Percentiles rank a stretch among this genome's conserved stretches.
phyloP scores from a whole-genome alignment of 2,888 invertebrate species.

The Aphodius granarius region DNA sequence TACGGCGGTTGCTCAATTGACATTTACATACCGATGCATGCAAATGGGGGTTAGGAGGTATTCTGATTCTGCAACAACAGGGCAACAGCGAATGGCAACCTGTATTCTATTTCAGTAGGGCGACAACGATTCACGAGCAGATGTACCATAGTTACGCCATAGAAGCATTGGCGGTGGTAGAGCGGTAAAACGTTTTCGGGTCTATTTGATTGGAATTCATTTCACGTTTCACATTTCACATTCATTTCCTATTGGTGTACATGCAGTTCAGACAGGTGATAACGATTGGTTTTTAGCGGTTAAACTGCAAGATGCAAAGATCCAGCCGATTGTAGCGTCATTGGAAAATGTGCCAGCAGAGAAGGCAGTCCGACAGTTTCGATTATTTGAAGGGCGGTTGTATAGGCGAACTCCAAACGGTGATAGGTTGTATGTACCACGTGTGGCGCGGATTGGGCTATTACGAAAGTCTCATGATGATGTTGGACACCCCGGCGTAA shows the following conservation, averaged over 20 bases:
- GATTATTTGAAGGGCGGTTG: not conserved
- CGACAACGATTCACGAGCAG: slow-evolving; percentile 21
- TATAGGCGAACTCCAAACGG: not conserved
- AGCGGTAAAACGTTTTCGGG: slow-evolving; percentile 34
- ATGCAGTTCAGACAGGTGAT: slow-evolving; percentile 32
- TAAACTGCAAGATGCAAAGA: not conserved
- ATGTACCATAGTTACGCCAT: slow-evolving; percentile 40
- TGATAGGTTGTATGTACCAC: not conserved
- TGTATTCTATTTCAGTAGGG: slow-evolving; percentile 28
- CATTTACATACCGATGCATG: slow-evolving; percentile 37
- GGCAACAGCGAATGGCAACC: slow-evolving; percentile 17
- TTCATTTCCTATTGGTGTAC: not conserved
- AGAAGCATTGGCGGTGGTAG: slow-evolving; percentile 43
- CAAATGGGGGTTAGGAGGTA: slow-evolving; percentile 32
- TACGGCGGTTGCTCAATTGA: slow-evolving; percentile 31
- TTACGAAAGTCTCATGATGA: not conserved
- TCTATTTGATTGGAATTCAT: slow-evolving; percentile 32
- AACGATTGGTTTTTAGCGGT: not conserved
- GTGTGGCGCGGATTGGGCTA: not conserved
- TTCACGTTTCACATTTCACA: slow-evolving; percentile 34
- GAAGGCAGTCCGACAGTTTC: not conserved
- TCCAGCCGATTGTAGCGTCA: not conserved
- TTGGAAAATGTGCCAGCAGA: not conserved
- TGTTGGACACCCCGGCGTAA: not conserved
- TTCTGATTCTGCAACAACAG: slow-evolving; percentile 32